Evolutionary conservation across 1,140 invertebrate genomes (phyloP).

Genomic region (Habropoda laboriosa): DNA sequence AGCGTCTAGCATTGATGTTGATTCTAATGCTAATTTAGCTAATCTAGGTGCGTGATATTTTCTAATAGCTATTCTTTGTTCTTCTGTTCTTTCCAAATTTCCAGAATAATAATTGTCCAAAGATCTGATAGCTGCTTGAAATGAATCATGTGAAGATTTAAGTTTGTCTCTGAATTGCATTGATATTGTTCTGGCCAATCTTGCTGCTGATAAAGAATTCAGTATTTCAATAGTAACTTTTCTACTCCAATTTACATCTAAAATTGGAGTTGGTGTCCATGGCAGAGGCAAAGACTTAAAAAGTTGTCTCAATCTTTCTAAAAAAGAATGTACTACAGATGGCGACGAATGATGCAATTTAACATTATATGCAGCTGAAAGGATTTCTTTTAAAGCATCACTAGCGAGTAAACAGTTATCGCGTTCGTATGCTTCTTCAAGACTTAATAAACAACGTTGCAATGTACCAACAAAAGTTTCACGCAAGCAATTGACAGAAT

Average conservation of each 20-base stretch:
- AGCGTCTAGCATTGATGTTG: conserved; percentile 90
- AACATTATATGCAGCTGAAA: conserved; percentile 91
- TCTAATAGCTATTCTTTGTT: conserved; percentile 88
- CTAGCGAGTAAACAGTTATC: conserved; percentile 86
- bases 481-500: conserved; percentile 91
- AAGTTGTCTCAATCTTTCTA: conserved; percentile 90
- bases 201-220: conserved; percentile 87
- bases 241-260: conserved; percentile 88
- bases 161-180: conserved; percentile 87
- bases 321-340: conserved; percentile 87
- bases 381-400: conserved; percentile 90
- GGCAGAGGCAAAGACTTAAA: conserved; percentile 84
- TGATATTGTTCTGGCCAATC: conserved; percentile 90
- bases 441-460: conserved; percentile 86
- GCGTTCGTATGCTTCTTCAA: conserved; percentile 84
- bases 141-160: conserved; percentile 87
- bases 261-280: conserved; percentile 85
- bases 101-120: conserved; percentile 88
- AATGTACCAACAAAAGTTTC: conserved; percentile 92
- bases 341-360: conserved; percentile 91
- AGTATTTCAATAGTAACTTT: conserved; percentile 88
- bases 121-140: conserved; percentile 86
- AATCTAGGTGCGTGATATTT: conserved; percentile 91
- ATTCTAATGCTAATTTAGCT: conserved; percentile 92
- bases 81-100: conserved; percentile 91